These are phyloP conservation scores for Loxodonta africana DNA, from an alignment of 2,113 vertebrate genomes.

Conservation along the genomic window DNA sequence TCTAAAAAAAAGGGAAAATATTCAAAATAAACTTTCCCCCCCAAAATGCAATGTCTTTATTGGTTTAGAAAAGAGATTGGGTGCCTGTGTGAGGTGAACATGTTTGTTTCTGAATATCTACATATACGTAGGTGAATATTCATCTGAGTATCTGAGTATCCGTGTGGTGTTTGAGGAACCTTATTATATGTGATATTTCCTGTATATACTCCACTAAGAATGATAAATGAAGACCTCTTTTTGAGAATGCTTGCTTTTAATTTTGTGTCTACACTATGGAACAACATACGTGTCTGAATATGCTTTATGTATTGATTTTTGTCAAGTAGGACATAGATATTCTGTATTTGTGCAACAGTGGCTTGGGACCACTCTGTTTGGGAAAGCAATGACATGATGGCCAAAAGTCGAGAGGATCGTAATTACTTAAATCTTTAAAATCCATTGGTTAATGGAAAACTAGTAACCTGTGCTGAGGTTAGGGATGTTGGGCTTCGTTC, in stretches of 20 bases:
- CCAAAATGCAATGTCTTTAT: background rate
- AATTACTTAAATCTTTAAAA: conserved; percentile 56
- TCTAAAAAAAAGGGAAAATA: background rate
- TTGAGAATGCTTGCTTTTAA: background rate
- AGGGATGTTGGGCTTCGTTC: conserved; percentile 3
- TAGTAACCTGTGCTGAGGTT: background rate
- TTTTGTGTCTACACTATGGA: background rate
- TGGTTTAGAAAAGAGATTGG: background rate
- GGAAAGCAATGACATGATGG: background rate
- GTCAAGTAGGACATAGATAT: background rate
- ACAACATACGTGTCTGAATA: background rate
- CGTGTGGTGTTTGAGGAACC: background rate
- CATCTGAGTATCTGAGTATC: background rate
- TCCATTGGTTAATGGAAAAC: background rate
- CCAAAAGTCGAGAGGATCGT: background rate
- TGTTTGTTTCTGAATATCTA: background rate
- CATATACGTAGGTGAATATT: background rate
- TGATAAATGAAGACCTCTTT: background rate
- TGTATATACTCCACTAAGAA: background rate
- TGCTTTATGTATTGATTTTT: background rate
- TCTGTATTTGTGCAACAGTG: background rate
- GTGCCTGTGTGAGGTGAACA: accelerated
- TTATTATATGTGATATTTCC: background rate
- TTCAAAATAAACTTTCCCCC: background rate
- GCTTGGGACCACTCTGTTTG: background rate